Percentiles rank a stretch among this genome's conserved stretches.
Conservation (phyloP, 2,113 vertebrate species). For the Pipra filicauda region DNA sequence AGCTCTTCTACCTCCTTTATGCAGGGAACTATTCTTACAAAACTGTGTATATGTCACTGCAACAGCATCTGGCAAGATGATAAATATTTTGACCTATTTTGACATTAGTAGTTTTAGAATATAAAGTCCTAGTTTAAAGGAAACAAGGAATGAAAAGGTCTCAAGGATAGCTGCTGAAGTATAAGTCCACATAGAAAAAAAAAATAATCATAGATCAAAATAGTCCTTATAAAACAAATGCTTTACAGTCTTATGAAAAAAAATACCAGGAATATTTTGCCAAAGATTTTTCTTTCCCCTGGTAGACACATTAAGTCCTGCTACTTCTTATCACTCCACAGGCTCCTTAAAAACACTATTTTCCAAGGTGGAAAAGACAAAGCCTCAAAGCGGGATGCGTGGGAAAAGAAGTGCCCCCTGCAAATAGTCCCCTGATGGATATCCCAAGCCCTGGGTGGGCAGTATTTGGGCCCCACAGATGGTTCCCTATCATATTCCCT, state of each 20-base stretch:
- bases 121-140: neutral
- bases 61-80: neutral
- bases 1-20: neutral
- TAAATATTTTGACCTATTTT: neutral
- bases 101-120: neutral
- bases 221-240: neutral
- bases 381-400: neutral
- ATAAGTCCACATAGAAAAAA: neutral
- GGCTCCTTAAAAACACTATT: neutral
- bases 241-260: neutral
- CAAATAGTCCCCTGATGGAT: rapidly evolving
- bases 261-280: neutral
- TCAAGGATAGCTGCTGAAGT: neutral
- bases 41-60: neutral
- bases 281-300: neutral
- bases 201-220: neutral
- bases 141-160: neutral
- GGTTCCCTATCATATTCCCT: neutral
- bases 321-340: neutral
- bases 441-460: neutral
- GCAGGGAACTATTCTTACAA: neutral
- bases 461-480: rapidly evolving
- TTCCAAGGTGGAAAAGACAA: neutral
- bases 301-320: neutral
- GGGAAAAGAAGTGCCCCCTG: neutral